These are phyloP conservation scores for Catamblyrhynchus diadema DNA, from an alignment of 2,797 vertebrate species.

Conservation along the genomic window DNA sequence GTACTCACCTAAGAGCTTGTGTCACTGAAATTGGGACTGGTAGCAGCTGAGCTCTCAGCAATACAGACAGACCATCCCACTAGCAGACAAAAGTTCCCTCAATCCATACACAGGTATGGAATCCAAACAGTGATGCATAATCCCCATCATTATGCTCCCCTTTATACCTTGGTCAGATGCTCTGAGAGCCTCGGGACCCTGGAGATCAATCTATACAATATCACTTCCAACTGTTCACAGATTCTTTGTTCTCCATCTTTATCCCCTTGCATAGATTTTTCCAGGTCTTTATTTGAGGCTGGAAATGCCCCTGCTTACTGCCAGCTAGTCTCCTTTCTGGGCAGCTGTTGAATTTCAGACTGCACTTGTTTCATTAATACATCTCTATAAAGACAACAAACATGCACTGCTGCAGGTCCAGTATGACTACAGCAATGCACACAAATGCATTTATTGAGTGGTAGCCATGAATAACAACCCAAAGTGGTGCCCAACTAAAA, in stretches of 20 bases:
- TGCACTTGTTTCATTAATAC: background rate
- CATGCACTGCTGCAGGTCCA: background rate
- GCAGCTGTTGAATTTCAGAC: background rate
- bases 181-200: background rate
- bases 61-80: background rate
- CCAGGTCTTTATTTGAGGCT: background rate
- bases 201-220: fast-evolving
- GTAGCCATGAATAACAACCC: background rate
- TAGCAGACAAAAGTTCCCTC: background rate
- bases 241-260: background rate
- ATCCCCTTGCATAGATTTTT: background rate
- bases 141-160: background rate
- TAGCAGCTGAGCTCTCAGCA: background rate
- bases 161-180: background rate
- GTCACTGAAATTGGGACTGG: background rate
- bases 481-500: fast-evolving
- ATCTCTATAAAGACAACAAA: background rate
- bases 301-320: background rate
- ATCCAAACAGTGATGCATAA: background rate
- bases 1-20: background rate
- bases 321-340: background rate
- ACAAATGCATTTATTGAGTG: background rate
- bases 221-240: background rate
- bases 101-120: background rate
- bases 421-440: background rate